Evolutionary conservation across 2,888 invertebrate genomes (phyloP).

Genomic region (Acleris emargana): DNA sequence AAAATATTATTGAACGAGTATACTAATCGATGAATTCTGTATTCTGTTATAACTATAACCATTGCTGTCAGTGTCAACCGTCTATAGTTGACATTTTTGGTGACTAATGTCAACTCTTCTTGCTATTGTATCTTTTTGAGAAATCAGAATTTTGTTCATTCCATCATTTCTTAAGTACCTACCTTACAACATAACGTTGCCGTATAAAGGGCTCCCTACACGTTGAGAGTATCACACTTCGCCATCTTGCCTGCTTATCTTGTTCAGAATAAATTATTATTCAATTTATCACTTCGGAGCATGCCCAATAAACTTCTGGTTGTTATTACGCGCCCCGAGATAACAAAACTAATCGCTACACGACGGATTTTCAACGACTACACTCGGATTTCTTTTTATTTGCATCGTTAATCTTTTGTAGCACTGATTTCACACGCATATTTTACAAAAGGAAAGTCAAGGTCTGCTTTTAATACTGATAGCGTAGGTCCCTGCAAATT

Average conservation of each 20-base stretch:
- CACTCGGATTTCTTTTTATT: conserved; percentile 18
- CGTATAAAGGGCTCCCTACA: conserved; percentile 52
- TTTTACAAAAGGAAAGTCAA: background rate
- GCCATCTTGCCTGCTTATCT: conserved; percentile 70
- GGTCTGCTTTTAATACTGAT: background rate
- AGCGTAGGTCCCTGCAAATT: no score
- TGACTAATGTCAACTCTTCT: no score
- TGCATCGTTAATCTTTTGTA: conserved; percentile 15
- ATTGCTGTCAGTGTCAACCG: no score
- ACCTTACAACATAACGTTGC: conserved; percentile 10
- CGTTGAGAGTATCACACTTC: conserved; percentile 65
- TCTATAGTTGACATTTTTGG: no score
- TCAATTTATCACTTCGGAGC: conserved; percentile 75
- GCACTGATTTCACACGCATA: conserved; percentile 11
- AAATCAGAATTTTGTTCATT: background rate
- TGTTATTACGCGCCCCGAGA: conserved; percentile 71
- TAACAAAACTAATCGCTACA: conserved; percentile 53
- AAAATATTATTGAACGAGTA: no score
- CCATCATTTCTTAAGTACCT: background rate
- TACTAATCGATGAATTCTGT: no score
- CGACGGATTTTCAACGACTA: conserved; percentile 30
- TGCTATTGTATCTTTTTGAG: no score
- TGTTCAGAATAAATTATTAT: conserved; percentile 77
- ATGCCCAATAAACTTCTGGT: conserved; percentile 76
- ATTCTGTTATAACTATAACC: no score